phyloP scores from a whole-genome alignment of 1,140 invertebrate genomes.

The Drosophila kanapiae region DNA sequence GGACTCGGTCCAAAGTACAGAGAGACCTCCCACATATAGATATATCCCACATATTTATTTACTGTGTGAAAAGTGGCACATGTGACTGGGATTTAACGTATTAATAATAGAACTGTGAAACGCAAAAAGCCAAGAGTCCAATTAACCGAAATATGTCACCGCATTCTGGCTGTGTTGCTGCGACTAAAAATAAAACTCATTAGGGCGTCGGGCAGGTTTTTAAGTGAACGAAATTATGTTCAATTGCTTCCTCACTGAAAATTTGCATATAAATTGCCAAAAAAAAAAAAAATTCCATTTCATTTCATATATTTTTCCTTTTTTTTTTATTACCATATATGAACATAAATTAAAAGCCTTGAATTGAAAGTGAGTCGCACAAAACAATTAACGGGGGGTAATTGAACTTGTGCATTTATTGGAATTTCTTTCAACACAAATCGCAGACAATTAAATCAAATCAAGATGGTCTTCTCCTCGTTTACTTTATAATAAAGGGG shows the following conservation, averaged over 20 bases:
- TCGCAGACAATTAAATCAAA: conserved; percentile 51
- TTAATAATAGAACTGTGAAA: conserved; percentile 69
- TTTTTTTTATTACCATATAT: conserved; percentile 26
- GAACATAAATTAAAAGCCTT: conserved; percentile 54
- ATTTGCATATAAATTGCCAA: conserved; percentile 49
- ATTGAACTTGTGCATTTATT: conserved; percentile 43
- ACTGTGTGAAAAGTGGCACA: conserved; percentile 67
- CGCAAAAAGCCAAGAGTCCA: conserved; percentile 37
- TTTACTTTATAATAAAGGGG: conserved; percentile 47
- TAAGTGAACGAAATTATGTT: conserved; percentile 53
- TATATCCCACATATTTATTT: conserved; percentile 28
- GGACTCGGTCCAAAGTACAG: conserved; percentile 38
- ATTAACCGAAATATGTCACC: conserved; percentile 49
- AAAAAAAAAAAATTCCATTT: conserved; percentile 26
- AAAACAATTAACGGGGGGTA: conserved; percentile 62
- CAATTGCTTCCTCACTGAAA: conserved; percentile 34
- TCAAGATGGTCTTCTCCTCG: conserved; percentile 25
- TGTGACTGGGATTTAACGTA: conserved; percentile 65
- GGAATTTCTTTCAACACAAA: conserved; percentile 19
- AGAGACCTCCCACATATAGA: conserved; percentile 4
- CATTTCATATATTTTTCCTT: neutral
- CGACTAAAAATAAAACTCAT: conserved; percentile 68
- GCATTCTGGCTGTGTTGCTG: conserved; percentile 9
- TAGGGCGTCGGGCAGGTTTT: conserved; percentile 37
- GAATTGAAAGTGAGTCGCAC: conserved; percentile 66